A percentile compares a stretch with the other conserved stretches of the same genome.
phyloP scores from a whole-genome alignment of 2,888 invertebrate species.

The Cyrtodaria siliqua region DNA sequence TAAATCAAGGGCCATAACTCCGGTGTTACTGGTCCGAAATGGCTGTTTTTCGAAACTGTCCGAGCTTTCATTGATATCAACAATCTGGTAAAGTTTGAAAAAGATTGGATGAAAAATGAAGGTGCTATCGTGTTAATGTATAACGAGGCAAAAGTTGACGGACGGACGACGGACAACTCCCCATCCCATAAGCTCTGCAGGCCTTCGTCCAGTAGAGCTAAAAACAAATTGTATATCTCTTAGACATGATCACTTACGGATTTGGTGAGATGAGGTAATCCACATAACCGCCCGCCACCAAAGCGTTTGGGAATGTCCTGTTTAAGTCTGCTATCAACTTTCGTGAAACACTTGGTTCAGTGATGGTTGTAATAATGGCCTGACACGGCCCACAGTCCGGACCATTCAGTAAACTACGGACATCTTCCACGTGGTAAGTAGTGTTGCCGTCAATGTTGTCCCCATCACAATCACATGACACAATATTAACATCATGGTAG shows the following conservation, averaged over 20 bases:
- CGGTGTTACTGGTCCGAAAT: no score
- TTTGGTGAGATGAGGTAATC: slow-evolving; percentile 62
- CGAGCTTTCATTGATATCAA: no score
- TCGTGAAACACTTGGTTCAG: slow-evolving; percentile 68
- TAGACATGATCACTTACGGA: slow-evolving; percentile 4
- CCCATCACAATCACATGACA: slow-evolving; percentile 5
- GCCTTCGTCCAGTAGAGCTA: no score
- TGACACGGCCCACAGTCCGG: slow-evolving; percentile 54
- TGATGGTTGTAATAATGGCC: slow-evolving; percentile 66
- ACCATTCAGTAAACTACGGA: not conserved
- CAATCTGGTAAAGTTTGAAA: no score
- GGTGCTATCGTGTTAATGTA: no score
- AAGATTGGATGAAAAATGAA: no score
- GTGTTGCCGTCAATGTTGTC: not conserved
- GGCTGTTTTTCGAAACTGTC: no score
- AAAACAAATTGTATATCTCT: no score
- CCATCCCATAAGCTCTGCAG: no score
- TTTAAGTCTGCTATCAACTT: slow-evolving; percentile 66
- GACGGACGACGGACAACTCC: no score
- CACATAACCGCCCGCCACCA: slow-evolving; percentile 78
- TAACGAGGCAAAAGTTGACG: no score
- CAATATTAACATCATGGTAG: slow-evolving; percentile 61
- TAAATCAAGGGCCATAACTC: no score
- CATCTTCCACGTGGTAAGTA: not conserved
- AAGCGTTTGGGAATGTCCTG: slow-evolving; percentile 60